These are phyloP conservation scores for Zoroaster sp. DNA, from an alignment of 53 echinoderm and acorn worm species.

Conservation along the genomic window DNA sequence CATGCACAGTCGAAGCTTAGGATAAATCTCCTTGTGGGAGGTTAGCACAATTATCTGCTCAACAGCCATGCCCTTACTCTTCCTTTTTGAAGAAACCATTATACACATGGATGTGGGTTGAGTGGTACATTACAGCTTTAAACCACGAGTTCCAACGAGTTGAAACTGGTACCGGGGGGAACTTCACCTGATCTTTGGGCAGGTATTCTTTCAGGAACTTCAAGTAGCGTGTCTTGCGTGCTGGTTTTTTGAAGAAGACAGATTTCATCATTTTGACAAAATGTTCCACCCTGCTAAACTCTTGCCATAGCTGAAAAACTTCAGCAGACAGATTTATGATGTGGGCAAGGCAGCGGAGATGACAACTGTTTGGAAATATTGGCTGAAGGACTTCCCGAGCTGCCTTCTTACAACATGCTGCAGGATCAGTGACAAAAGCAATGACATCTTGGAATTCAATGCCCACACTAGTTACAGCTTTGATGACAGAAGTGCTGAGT, in stretches of 20 bases:
- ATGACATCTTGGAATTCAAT: conserved; percentile 62
- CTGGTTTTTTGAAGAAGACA: conserved; percentile 71
- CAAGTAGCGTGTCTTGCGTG: conserved; percentile 60
- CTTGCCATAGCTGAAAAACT: conserved; percentile 56
- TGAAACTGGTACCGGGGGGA: conserved; percentile 70
- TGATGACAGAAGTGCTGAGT: conserved; percentile 59
- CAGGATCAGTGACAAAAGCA: conserved; percentile 62
- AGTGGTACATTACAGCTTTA: conserved; percentile 60
- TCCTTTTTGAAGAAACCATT: conserved; percentile 65
- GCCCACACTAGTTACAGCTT: conserved; percentile 44
- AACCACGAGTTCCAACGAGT: conserved; percentile 76
- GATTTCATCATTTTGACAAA: conserved; percentile 65
- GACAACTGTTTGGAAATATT: conserved; percentile 46
- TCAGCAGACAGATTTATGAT: conserved; percentile 72
- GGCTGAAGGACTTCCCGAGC: conserved; percentile 59
- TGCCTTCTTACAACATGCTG: conserved; percentile 72
- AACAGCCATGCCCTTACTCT: conserved; percentile 65
- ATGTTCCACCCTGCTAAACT: conserved; percentile 61
- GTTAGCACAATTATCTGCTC: conserved; percentile 65
- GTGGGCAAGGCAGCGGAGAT: conserved; percentile 69
- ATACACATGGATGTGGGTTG: conserved; percentile 59
- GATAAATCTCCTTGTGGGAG: conserved; percentile 63
- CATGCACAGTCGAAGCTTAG: conserved; percentile 45
- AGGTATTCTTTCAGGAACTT: conserved; percentile 58
- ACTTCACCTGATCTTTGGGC: conserved; percentile 65